A percentile compares a stretch with the other conserved stretches of the same genome.
Evolutionary conservation across 2,888 invertebrate species (phyloP).

Genomic region (Tetragonisca angustula): DNA sequence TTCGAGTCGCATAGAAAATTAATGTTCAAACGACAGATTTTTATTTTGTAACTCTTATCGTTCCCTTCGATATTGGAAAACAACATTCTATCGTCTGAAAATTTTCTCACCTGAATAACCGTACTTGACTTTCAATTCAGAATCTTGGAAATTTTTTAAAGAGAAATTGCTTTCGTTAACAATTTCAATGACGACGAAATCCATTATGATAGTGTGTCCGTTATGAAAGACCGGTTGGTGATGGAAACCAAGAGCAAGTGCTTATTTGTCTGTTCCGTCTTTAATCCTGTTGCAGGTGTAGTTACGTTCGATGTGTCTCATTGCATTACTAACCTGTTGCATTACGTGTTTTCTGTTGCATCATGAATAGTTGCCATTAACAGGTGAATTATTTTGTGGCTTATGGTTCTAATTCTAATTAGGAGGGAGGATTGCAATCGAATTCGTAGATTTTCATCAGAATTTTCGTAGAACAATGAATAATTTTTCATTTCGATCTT

Average conservation of each 20-base stretch:
- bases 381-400: constrained; percentile 46
- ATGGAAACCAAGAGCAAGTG: constrained; percentile 17
- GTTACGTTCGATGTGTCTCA: constrained; percentile 35
- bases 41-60: not conserved
- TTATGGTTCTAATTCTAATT: constrained; percentile 17
- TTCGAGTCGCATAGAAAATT: not conserved
- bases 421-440: not conserved
- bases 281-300: constrained; percentile 15
- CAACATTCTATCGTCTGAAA: not conserved
- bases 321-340: constrained; percentile 32
- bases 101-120: not conserved
- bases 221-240: not conserved
- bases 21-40: not conserved
- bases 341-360: constrained; percentile 45
- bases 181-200: not conserved
- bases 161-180: not conserved
- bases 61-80: not conserved
- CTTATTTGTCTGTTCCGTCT: constrained; percentile 4
- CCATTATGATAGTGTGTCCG: not conserved
- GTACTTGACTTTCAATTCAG: too few relatives aligned
- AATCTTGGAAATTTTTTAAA: not conserved
- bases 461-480: not conserved
- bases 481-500: not conserved
- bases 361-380: constrained; percentile 41
- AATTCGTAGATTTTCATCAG: too few relatives aligned